Base-by-base conservation (phyloP, 2,888 invertebrate species). In the Electrophaes corylata region DNA sequence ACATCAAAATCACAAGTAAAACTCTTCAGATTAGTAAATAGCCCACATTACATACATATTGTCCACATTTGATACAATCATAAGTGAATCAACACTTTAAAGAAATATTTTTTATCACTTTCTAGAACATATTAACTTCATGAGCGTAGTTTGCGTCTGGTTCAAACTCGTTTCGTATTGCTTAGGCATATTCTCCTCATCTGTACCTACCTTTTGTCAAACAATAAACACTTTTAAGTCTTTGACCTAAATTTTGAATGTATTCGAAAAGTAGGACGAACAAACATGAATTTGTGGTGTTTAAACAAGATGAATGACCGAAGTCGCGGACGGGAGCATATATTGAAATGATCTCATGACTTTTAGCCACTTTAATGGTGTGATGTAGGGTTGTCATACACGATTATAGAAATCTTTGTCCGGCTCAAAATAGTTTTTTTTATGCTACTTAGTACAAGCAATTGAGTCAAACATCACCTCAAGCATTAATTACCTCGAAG, bases 191-290 rank as follows among this genome's bases (percentile, higher is more conserved):
- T 39, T 52, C 41, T 41, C 53, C 16, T 4, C 29, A 18, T 35
- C 46, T 37, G 60, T 67, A 76, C 71, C 58, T 71, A 63, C 72
- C 59, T 71, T 62, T 72, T 66, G 61, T 66, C 62, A 70, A 79
- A 82, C 76, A 81, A 77, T 79, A 79, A 80, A 72, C 73, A 71
- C 70, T 79, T 63, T 65, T 57, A 78, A 79, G 76, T 77, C 74
- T 80, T 68, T 81, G 87, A 86, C 87, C 86, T 67, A 82, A 80
- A 86, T 86, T 71, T 71, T 70, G 65, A 64, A 58, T 78, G 73
- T 69, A 75, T 73, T 72, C 62, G 72, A 52, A 65, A 82, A 78
- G 72, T 79, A 66, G 79, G 70, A 68, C 78, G 63, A 55, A 66
- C 71, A 73, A 72, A 78, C 77, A 77, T 73, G 75, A 75, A 60